These are phyloP conservation scores for Ceratotherium simum DNA, from an alignment of 2,113 vertebrate genomes.

Conservation along the genomic window DNA sequence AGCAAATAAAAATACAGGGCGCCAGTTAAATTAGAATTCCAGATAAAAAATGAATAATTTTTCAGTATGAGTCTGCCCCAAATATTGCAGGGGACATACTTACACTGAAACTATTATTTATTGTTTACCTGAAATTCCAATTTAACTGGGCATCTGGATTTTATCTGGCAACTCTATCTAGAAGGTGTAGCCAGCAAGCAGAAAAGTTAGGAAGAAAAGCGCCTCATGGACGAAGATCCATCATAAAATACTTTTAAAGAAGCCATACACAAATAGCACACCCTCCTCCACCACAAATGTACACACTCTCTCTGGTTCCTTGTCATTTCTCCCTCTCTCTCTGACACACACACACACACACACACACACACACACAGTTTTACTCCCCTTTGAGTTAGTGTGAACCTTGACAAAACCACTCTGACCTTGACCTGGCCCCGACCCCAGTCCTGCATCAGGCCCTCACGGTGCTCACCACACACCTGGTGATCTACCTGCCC, in stretches of 20 bases:
- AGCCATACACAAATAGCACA: neutral
- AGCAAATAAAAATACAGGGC: conserved; percentile 33
- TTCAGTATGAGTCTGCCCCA: neutral
- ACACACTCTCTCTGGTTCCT: neutral
- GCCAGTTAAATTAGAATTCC: neutral
- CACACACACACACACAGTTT: neutral
- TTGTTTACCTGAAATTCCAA: neutral
- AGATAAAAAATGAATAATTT: neutral
- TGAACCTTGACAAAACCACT: neutral
- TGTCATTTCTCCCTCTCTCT: neutral
- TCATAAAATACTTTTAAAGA: neutral
- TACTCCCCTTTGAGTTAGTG: neutral
- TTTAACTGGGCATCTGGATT: neutral
- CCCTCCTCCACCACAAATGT: neutral
- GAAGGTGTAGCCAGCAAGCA: conserved; percentile 1
- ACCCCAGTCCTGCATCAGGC: neutral
- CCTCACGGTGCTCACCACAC: neutral
- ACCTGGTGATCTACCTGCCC: neutral
- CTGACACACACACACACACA: too few species aligned
- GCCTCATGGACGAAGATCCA: neutral
- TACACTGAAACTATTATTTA: neutral
- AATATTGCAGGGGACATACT: neutral
- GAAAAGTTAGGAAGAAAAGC: conserved; percentile 34
- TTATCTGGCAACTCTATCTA: neutral
- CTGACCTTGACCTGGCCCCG: neutral